Base-by-base conservation (phyloP, 1,140 invertebrate species). In the Cotesia vestalis region DNA sequence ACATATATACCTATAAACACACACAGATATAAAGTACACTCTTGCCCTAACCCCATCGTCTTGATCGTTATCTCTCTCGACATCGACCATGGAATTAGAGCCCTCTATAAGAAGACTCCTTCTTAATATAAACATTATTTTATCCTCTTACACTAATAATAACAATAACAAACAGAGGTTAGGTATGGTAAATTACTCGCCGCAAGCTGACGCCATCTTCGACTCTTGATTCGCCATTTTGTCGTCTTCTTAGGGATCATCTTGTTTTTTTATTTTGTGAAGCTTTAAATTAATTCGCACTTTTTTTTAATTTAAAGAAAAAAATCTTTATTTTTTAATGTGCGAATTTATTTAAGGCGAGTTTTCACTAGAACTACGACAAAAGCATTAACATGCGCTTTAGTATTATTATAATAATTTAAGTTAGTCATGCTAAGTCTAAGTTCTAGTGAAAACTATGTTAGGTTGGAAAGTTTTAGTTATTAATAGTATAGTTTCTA, bases 161-260 rank as follows among this genome's bases (percentile, higher is more conserved):
- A 84, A 83, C 84, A 79, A 85, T 80, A 84, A 78, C 84, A 80
- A 84, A 78, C 84, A 80, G 84, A 84, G 78, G 76, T 85, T 86
- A 86, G 81, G 81, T 85, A 86, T 86, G 80, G 83, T 85, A 83
- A 78, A 84, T 86, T 87, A 87, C 85, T 86, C 85, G 85, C 85
- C 85, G 82, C 85, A 81, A 83, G 83, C 75, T 85, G 79, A 76
- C 76, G 84, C 80, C 79, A 79, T 84, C 81, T 77, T 76, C 76
- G 80, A 78, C 77, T 84, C 81, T 83, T 84, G 82, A 52, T 71
- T 14, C 51, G 76, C 80, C 83, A 82, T 83, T 46, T 46, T 78
- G 78, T 78, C 80, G 78, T 79, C 78, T 78, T 79, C 80, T 77
- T 80, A 76, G 78, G 77, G 80, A 80, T 78, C 78, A 78, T 75